These are phyloP conservation scores for Caenorhabditis auriculariae DNA, from an alignment of 2,888 invertebrate species.

Conservation along the genomic window DNA sequence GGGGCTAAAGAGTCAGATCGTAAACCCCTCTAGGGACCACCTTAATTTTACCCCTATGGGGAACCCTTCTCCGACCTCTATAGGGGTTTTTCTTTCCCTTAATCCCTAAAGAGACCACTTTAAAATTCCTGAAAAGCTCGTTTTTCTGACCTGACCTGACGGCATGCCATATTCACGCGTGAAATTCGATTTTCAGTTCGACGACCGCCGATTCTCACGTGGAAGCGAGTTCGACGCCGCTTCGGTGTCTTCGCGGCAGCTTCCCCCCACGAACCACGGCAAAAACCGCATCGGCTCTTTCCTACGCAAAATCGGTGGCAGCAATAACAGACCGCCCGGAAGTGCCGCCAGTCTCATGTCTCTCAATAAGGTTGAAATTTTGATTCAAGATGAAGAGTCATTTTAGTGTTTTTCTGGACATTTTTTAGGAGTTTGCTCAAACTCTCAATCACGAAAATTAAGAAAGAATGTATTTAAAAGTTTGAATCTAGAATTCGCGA, in stretches of 20 bases:
- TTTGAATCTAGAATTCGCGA: too few species aligned
- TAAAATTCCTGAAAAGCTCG: too few species aligned
- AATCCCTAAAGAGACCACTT: too few species aligned
- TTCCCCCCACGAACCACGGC: constrained; percentile 39
- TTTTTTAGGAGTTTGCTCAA: too few species aligned
- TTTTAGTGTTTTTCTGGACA: not conserved
- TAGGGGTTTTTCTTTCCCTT: too few species aligned
- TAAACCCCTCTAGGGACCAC: too few species aligned
- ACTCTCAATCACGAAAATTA: too few species aligned
- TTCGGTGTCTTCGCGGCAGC: constrained; percentile 47
- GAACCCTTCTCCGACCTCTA: too few species aligned
- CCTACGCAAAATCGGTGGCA: constrained; percentile 52
- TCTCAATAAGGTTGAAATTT: constrained; percentile 48
- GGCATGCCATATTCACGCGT: too few species aligned
- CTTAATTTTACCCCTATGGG: too few species aligned
- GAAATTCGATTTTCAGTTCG: constrained; percentile 27
- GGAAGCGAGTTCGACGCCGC: constrained; percentile 48
- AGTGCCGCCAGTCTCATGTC: constrained; percentile 56
- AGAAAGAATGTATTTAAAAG: not conserved
- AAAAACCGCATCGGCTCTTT: constrained; percentile 56
- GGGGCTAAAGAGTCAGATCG: too few species aligned
- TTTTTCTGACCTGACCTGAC: too few species aligned
- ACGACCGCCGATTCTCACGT: constrained; percentile 48
- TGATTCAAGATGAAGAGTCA: not conserved
- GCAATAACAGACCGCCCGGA: constrained; percentile 41